Percentiles rank a stretch among this genome's conserved stretches.
These are phyloP conservation scores for Lanius collurio DNA, from an alignment of 2,113 vertebrate genomes.

Conservation along the genomic window DNA sequence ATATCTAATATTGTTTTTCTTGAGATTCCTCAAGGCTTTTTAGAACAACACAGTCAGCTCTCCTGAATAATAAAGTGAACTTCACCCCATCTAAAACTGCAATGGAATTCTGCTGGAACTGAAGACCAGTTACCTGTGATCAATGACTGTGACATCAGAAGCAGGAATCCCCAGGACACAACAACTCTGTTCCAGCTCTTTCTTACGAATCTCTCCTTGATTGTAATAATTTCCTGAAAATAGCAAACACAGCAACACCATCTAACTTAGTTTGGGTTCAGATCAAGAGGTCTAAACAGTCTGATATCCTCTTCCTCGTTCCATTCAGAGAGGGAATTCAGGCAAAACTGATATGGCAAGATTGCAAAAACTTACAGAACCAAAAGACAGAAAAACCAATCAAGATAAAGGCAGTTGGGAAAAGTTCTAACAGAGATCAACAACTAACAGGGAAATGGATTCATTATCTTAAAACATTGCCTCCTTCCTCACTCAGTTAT, in stretches of 20 bases:
- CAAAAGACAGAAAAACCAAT: neutral
- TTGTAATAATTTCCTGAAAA: conserved; percentile 91
- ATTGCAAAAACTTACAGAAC: neutral
- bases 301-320: neutral
- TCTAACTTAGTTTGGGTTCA: neutral
- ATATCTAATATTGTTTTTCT: neutral
- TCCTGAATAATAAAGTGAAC: neutral
- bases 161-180: conserved; percentile 85
- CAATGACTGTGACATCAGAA: conserved; percentile 79
- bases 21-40: neutral
- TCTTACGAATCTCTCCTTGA: conserved; percentile 87
- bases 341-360: neutral
- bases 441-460: neutral
- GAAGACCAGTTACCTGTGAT: conserved; percentile 84
- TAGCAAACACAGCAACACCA: conserved; percentile 33
- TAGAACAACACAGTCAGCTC: neutral
- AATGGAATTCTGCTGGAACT: neutral
- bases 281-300: neutral
- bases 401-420: neutral
- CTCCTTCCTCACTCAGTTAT: neutral
- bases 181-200: conserved; percentile 90
- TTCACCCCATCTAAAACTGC: neutral
- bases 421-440: neutral
- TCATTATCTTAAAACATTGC: neutral
- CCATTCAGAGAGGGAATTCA: neutral